Evolutionary conservation across 1,140 invertebrate genomes (phyloP).

Genomic region (Caenorhabditis inopinata): DNA sequence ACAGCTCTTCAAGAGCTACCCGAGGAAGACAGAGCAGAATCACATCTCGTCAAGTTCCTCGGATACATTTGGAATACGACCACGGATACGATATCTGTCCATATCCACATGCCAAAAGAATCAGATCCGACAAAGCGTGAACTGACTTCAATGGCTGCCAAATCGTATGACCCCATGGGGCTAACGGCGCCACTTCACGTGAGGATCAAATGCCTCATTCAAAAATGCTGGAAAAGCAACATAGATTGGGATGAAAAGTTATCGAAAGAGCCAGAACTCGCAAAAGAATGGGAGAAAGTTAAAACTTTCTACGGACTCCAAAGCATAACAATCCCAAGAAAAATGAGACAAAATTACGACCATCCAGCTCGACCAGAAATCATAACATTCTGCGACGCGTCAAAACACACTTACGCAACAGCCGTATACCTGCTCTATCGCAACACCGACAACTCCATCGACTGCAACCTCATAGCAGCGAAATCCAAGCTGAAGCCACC

Average conservation of each 20-base stretch:
- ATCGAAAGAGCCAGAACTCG: too few relatives aligned
- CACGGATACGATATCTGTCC: not conserved
- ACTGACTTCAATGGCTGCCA: too few relatives aligned
- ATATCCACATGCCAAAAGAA: not conserved
- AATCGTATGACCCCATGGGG: conserved; percentile 41
- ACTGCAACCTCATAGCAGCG: not conserved
- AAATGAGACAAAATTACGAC: not conserved
- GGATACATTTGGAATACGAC: not conserved
- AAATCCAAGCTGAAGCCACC: not conserved
- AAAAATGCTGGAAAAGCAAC: conserved; percentile 32
- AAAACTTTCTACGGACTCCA: too few relatives aligned
- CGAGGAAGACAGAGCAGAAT: not conserved
- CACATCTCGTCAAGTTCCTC: not conserved
- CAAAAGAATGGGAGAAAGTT: too few relatives aligned
- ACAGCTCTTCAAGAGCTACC: not conserved
- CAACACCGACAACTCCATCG: not conserved
- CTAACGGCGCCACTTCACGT: conserved; percentile 31
- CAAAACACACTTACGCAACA: not conserved
- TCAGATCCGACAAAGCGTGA: not conserved
- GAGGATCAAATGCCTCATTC: conserved; percentile 30
- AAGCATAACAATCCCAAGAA: conserved; percentile 1
- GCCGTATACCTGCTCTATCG: not conserved
- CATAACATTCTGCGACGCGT: not conserved
- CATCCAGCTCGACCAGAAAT: not conserved
- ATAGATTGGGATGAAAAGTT: too few relatives aligned